A percentile compares a stretch with the other conserved stretches of the same genome.
Evolutionary conservation across 2,113 vertebrate species (phyloP).

Genomic region (Brachyhypopomus occidentalis): DNA sequence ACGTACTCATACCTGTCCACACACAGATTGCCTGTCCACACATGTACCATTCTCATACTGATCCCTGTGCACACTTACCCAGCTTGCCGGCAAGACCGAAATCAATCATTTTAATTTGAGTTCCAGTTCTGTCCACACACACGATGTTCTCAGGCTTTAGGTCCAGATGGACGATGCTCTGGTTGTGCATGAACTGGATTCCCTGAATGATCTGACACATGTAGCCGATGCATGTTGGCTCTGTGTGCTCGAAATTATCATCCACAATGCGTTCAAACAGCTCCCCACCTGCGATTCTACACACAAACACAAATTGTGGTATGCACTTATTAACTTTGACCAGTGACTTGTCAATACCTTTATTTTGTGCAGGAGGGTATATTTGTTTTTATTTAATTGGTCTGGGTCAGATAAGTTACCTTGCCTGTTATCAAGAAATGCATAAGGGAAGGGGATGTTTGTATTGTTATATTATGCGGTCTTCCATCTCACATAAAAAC

Average conservation of each 20-base stretch:
- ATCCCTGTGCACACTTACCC: constrained; percentile 65
- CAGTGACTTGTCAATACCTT: no score
- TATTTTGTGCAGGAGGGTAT: no score
- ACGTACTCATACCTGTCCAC: not conserved
- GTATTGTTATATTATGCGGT: no score
- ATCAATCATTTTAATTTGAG: constrained; percentile 93
- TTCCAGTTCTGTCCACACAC: constrained; percentile 85
- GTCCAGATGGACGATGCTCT: constrained; percentile 90
- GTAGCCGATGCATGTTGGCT: constrained; percentile 84
- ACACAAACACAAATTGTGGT: constrained; percentile 44
- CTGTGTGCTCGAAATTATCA: constrained; percentile 86
- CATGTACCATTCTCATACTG: not conserved
- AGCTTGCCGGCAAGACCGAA: constrained; percentile 91
- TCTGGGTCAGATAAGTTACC: no score
- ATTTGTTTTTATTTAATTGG: no score
- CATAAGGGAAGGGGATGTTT: no score
- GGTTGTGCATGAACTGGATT: constrained; percentile 85
- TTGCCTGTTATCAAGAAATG: no score
- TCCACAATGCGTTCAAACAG: constrained; percentile 95
- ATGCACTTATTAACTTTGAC: no score
- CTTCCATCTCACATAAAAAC: no score
- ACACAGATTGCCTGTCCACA: not conserved
- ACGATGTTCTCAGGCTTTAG: constrained; percentile 98
- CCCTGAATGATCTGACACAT: constrained; percentile 92
- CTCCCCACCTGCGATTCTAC: constrained; percentile 90